phyloP scores from a whole-genome alignment of 2,797 vertebrate genomes.

The Hemibagrus guttatus region DNA sequence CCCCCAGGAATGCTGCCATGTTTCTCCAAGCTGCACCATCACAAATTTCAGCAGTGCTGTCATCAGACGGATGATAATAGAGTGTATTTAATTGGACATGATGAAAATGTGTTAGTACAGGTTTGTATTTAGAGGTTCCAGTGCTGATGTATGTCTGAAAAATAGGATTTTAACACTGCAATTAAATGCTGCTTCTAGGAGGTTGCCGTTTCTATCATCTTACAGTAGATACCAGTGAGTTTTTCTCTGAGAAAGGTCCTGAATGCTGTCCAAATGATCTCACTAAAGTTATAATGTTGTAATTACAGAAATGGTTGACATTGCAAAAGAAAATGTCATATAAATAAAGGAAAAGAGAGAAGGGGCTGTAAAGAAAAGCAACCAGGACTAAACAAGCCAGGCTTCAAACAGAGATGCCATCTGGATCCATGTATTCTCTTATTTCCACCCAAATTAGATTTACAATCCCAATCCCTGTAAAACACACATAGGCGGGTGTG shows the following conservation, averaged over 20 bases:
- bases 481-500: constrained; percentile 13
- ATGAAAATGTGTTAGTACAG: constrained; percentile 40
- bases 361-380: constrained; percentile 7
- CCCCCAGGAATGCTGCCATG: constrained; percentile 30
- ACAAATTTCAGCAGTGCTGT: constrained; percentile 26
- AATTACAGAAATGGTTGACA: constrained; percentile 24
- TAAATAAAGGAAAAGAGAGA: constrained; percentile 16
- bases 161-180: constrained; percentile 38
- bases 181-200: constrained; percentile 27
- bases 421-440: constrained; percentile 43
- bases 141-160: constrained; percentile 38
- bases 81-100: constrained; percentile 33
- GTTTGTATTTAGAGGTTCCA: constrained; percentile 32
- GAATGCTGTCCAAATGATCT: constrained; percentile 28
- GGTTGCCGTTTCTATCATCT: constrained; percentile 34
- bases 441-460: constrained; percentile 46
- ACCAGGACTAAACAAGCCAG: constrained; percentile 40
- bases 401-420: constrained; percentile 51
- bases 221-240: constrained; percentile 15
- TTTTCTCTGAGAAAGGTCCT: constrained; percentile 10
- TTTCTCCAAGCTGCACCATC: constrained; percentile 32
- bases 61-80: constrained; percentile 36
- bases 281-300: constrained; percentile 8
- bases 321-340: constrained; percentile 12
- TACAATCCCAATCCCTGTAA: constrained; percentile 31